These are phyloP conservation scores for Latrodectus geometricus DNA, from an alignment of 1,140 invertebrate genomes.

Conservation along the genomic window DNA sequence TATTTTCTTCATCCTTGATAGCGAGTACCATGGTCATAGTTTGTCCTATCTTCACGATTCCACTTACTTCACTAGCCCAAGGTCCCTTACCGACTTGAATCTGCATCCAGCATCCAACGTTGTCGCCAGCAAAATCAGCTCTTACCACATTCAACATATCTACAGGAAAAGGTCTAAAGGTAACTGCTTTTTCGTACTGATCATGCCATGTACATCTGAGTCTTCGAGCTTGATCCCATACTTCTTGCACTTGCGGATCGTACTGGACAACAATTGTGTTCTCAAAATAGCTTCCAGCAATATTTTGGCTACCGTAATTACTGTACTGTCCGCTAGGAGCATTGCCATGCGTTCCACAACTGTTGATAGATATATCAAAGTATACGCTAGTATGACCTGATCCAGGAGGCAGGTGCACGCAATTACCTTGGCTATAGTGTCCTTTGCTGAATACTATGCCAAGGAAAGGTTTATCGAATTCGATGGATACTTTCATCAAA, in stretches of 20 bases:
- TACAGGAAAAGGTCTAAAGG: constrained; percentile 93
- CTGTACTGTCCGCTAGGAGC: constrained; percentile 85
- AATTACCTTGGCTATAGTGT: constrained; percentile 86
- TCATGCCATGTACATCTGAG: constrained; percentile 95
- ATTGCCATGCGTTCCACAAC: constrained; percentile 91
- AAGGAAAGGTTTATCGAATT: constrained; percentile 67
- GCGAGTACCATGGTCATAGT: constrained; percentile 97
- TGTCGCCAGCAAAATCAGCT: constrained; percentile 94
- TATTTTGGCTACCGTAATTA: constrained; percentile 77
- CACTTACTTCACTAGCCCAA: constrained; percentile 93
- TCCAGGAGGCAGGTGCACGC: constrained; percentile 89
- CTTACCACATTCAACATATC: constrained; percentile 94
- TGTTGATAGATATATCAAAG: constrained; percentile 91
- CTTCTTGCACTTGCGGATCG: constrained; percentile 94
- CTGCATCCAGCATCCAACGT: constrained; percentile 81
- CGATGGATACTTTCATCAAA: constrained; percentile 66
- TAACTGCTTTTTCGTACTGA: constrained; percentile 94
- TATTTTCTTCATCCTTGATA: constrained; percentile 95
- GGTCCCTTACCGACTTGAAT: constrained; percentile 86
- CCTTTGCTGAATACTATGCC: constrained; percentile 67
- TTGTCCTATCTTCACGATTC: constrained; percentile 95
- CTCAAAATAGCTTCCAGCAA: constrained; percentile 91
- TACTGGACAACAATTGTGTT: constrained; percentile 95
- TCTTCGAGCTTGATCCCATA: constrained; percentile 95
- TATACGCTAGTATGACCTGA: constrained; percentile 89